phyloP scores from a whole-genome alignment of 2,888 invertebrate species.

The Portevinia maculata region DNA sequence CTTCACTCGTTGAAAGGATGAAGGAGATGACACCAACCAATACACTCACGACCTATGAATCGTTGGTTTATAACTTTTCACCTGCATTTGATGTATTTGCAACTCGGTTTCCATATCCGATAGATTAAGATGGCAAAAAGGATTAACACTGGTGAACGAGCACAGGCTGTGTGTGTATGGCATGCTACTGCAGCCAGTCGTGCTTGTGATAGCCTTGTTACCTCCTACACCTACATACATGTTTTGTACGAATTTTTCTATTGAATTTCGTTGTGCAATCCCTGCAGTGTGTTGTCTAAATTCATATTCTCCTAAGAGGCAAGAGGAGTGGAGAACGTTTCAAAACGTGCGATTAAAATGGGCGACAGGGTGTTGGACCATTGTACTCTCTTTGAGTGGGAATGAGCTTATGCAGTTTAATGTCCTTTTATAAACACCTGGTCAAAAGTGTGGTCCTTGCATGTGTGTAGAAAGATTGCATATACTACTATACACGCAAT shows the following conservation, averaged over 20 bases:
- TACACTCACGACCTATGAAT: not conserved
- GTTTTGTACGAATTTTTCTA: conserved; percentile 59
- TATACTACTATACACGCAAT: not conserved
- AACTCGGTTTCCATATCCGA: conserved; percentile 20
- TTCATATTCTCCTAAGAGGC: conserved; percentile 49
- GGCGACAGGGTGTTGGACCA: conserved; percentile 8
- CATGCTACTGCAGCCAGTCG: not conserved
- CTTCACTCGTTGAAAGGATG: not conserved
- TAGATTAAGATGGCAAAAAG: conserved; percentile 16
- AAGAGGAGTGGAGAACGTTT: not conserved
- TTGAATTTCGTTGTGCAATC: conserved; percentile 66
- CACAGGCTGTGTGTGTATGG: conserved; percentile 3
- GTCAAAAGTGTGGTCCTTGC: conserved; percentile 15
- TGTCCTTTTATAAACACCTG: conserved; percentile 12
- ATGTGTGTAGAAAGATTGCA: not conserved
- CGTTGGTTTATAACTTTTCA: conserved; percentile 8
- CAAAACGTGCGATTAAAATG: conserved; percentile 49
- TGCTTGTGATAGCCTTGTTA: conserved; percentile 15
- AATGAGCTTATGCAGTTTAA: not conserved
- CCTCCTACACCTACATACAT: conserved; percentile 11
- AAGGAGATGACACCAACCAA: not conserved
- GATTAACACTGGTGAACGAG: not conserved
- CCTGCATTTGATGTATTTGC: not conserved
- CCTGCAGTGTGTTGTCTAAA: conserved; percentile 63
- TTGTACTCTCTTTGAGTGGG: too few species aligned